A percentile compares a stretch with the other conserved stretches of the same genome.
Conservation (phyloP, 2,888 invertebrate genomes). For the Eilema depressum region DNA sequence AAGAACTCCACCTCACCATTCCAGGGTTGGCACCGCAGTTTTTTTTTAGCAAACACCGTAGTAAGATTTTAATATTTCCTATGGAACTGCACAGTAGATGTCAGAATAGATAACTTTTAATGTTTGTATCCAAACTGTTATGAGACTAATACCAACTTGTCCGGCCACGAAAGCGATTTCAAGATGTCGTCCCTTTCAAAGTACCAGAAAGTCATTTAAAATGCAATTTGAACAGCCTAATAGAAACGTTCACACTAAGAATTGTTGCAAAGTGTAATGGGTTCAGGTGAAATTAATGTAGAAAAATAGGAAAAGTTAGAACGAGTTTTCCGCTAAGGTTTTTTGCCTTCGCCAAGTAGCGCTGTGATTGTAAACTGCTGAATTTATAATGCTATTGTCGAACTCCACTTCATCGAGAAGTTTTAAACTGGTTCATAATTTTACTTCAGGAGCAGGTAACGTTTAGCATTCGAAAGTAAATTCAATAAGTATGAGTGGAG, state of each 20-base stretch:
- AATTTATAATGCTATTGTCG: constrained; percentile 87
- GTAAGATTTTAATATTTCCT: not conserved
- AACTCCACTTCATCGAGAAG: constrained; percentile 85
- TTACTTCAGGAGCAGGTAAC: constrained; percentile 74
- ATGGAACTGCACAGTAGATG: not conserved
- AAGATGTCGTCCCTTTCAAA: constrained; percentile 53
- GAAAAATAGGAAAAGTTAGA: constrained; percentile 87
- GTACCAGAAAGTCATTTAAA: constrained; percentile 76
- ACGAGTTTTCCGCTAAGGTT: constrained; percentile 82
- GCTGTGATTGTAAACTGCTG: constrained; percentile 86
- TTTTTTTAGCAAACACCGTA: not conserved
- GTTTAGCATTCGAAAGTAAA: constrained; percentile 63
- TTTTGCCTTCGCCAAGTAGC: constrained; percentile 81
- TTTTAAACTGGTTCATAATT: constrained; percentile 83
- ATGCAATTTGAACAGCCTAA: constrained; percentile 84
- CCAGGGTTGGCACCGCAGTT: not conserved
- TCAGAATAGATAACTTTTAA: constrained; percentile 15
- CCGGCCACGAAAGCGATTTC: constrained; percentile 33
- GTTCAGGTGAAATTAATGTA: constrained; percentile 86
- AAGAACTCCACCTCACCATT: not conserved
- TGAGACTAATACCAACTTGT: constrained; percentile 29
- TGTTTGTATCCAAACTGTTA: constrained; percentile 22
- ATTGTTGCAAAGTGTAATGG: constrained; percentile 86
- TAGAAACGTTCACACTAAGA: constrained; percentile 81
- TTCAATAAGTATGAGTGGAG: constrained; percentile 59